Base-by-base conservation (phyloP, 2,888 invertebrate genomes). In the Corythucha ciliata region DNA sequence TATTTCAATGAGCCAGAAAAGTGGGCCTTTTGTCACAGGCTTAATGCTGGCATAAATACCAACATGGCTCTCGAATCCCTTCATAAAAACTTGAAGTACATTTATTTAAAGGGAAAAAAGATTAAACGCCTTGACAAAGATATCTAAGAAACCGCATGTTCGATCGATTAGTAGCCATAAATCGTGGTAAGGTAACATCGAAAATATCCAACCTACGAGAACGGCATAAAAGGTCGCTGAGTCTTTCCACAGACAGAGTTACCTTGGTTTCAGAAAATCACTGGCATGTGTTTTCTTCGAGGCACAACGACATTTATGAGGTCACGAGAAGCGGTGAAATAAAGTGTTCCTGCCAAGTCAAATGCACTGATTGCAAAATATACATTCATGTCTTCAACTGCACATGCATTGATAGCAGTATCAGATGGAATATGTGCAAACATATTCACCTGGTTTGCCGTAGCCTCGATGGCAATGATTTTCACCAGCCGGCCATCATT, bases 51-150 rank as follows among this genome's bases (percentile, higher is more conserved):
- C 10, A 20, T 63, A 2, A 63, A 63, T 39, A 59, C 58, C 4
- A 62, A 63, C 47, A 61, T 59, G 54, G 57, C 60, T 42, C 25
- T 63, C 10, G 63, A 63, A 53, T 49, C 50, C 2, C 57, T 63
- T 57, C 61, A 61, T 45, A 55, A 53, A 32, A 56, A 53, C 1
- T 16, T 63, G 3, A 61, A 61, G 50, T 57, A 61, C 46, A 48
- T 59, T 8, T 61, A 61, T 49, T 45, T 61, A 14, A 40, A 56
- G 4, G 58, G 59, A 6, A 59, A 62, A 52, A 56, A 50, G 10
- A 51, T 57, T 7, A 61, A 61, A 42, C 39, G 59, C 25, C 52
- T 61, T 6, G 60, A 60, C 27, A 61, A 57, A 46, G 54, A 55
- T 7, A 40, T 62, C 6, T 21, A 6, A 53, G 58, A 32, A 59